Conservation (phyloP, 2,797 vertebrate species). For the Chaunax sp. region DNA sequence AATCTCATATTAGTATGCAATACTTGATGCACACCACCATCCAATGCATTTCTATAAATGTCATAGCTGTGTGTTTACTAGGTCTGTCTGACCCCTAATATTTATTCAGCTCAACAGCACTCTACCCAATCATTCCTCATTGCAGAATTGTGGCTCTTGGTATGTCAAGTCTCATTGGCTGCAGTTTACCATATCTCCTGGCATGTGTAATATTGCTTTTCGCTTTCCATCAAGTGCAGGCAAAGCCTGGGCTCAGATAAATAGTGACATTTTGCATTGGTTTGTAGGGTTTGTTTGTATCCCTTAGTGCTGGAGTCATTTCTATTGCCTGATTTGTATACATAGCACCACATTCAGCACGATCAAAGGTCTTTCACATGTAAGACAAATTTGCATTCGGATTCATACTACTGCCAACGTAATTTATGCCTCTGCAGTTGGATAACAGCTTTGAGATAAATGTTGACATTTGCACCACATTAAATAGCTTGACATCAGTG, state of each 20-base stretch:
- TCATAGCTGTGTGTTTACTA: conserved; percentile 72
- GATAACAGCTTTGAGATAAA: conserved; percentile 58
- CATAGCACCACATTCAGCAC: conserved; percentile 49
- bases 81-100: conserved; percentile 71
- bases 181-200: conserved; percentile 71
- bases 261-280: conserved; percentile 74
- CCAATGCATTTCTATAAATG: conserved; percentile 76
- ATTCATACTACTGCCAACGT: conserved; percentile 53
- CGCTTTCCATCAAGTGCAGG: conserved; percentile 76
- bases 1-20: conserved; percentile 56
- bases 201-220: conserved; percentile 82
- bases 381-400: conserved; percentile 71
- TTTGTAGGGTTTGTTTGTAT: conserved; percentile 69
- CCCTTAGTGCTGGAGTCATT: conserved; percentile 51
- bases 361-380: conserved; percentile 72
- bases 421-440: conserved; percentile 44
- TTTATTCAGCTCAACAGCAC: conserved; percentile 77
- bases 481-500: conserved; percentile 26
- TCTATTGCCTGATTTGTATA: conserved; percentile 67
- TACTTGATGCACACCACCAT: conserved; percentile 47
- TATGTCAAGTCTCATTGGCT: conserved; percentile 77
- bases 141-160: conserved; percentile 58
- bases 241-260: conserved; percentile 64
- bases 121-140: conserved; percentile 74
- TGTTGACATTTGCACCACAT: conserved; percentile 59